These are phyloP conservation scores for Pangasius sanitwongsei DNA, from an alignment of 2,797 vertebrate genomes.

Conservation along the genomic window DNA sequence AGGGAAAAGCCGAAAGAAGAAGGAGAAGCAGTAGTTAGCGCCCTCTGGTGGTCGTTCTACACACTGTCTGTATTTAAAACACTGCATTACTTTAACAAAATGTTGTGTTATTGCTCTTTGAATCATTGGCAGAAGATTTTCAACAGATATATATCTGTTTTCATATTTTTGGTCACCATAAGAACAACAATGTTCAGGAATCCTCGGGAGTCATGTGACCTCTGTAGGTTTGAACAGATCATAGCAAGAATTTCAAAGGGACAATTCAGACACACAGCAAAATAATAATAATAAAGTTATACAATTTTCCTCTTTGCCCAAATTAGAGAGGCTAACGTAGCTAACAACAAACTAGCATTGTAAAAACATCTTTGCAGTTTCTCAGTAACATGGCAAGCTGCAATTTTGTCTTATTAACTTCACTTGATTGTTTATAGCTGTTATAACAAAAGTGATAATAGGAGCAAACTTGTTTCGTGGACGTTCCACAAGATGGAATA, in stretches of 20 bases:
- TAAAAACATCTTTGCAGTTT: background rate
- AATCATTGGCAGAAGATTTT: background rate
- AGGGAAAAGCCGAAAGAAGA: too few relatives aligned
- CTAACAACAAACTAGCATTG: background rate
- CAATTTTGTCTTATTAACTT: background rate
- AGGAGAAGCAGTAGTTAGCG: too few relatives aligned
- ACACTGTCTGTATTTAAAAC: background rate
- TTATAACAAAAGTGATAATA: background rate
- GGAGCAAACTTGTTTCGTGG: background rate
- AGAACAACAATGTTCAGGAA: background rate
- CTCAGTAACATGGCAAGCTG: background rate
- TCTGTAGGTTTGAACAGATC: background rate
- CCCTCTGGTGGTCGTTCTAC: slow-evolving; percentile 13
- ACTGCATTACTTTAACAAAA: background rate
- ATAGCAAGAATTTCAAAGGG: background rate
- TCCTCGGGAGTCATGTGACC: background rate
- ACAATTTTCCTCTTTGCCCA: background rate
- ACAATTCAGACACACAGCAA: background rate
- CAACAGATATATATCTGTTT: background rate
- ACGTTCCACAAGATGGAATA: background rate
- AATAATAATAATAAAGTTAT: background rate
- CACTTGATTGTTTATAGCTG: background rate
- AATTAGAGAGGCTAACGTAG: background rate
- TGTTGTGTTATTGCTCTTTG: background rate
- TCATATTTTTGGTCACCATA: background rate